phyloP scores from a whole-genome alignment of 2,113 vertebrate genomes.

The Cyanistes caeruleus region DNA sequence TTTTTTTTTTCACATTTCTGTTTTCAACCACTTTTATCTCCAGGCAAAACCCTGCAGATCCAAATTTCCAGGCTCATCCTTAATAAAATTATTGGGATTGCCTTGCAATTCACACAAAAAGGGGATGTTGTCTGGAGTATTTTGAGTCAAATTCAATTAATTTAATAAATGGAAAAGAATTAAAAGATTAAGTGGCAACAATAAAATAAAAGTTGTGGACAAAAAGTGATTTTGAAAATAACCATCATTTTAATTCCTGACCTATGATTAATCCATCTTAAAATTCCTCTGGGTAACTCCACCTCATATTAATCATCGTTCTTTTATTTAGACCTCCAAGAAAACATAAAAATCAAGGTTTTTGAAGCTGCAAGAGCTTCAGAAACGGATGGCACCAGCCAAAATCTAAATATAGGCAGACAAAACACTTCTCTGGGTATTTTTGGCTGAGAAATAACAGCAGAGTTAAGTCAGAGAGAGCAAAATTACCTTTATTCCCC shows the following conservation, averaged over 20 bases:
- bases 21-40: not conserved
- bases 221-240: not conserved
- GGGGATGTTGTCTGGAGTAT: not conserved
- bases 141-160: not conserved
- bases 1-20: not conserved
- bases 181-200: not conserved
- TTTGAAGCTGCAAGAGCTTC: slow-evolving; percentile 42
- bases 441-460: slow-evolving; percentile 59
- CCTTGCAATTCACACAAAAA: not conserved
- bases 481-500: not conserved
- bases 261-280: not conserved
- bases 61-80: not conserved
- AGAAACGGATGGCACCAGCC: slow-evolving; percentile 62
- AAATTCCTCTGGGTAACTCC: not conserved
- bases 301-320: not conserved
- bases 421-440: slow-evolving; percentile 69
- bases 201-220: not conserved
- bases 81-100: not conserved
- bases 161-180: not conserved
- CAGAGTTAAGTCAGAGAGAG: not conserved
- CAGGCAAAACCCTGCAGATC: not conserved
- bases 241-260: not conserved
- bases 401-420: slow-evolving; percentile 71
- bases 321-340: not conserved
- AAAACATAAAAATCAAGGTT: slow-evolving; percentile 12